Base-by-base conservation (phyloP, 1,140 invertebrate genomes). In the Drosophila bocqueti region DNA sequence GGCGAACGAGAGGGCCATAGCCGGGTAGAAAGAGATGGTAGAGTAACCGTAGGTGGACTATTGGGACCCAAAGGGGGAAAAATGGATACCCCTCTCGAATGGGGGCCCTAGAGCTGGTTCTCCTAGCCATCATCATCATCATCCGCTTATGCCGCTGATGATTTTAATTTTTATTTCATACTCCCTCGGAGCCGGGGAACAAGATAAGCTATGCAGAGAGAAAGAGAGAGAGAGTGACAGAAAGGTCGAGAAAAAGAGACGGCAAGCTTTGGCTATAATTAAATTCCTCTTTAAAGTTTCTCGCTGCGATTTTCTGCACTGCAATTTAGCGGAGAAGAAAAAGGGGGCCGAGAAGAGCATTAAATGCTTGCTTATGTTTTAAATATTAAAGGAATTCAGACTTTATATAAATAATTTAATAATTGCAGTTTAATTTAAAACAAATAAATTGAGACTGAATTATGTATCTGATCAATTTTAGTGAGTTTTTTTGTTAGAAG, bases 271-370 rank as follows among this genome's bases (percentile, higher is more conserved):
- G 55, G 76, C 80, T 83, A 83, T 87, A 89, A 89, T 87, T 89
- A 87, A 87, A 87, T 87, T 89, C 84, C 60, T 83, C 68, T 83
- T 83, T 83, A 80, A 87, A 89, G 72, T 69, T 87, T 77, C 15
- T 36, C 43, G 67, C 57, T 45, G 40, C 46, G 45, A 52, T 46
- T 71, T 45, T 55, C 2, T 45, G 18, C 54, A 57, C 36, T 40
- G 69, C 66, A 58, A 26, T 72, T n/a, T 36, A 36, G 34, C 29
- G 13, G 34, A 34, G 15, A 16, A n/a, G 18, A 29, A 40, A 36
- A 40, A 11, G 9, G 9, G 15, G 15, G 26, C 6, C 15, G 21
- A 7, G 10, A 29, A 29, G 9, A 24, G 47, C 24, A 46, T 65
- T 54, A 10, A 15, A 11, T 55, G 34, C 8, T 24, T 21, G 13